Evolutionary conservation across 2,113 vertebrate species (phyloP).

Genomic region (Poecilia latipinna): DNA sequence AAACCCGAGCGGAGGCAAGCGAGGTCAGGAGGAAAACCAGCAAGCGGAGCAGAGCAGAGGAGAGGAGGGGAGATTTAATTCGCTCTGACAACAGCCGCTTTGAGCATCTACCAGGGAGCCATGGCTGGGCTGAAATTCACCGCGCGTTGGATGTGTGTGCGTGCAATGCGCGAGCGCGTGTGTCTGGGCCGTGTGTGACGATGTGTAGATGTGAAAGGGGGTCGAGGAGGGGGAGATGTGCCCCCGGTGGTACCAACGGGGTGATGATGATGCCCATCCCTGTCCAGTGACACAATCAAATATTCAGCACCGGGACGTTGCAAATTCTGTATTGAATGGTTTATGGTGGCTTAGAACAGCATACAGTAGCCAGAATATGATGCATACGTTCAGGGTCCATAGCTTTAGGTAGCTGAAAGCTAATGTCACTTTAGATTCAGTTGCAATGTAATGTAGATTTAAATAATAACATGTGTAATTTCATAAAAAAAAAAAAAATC

Average conservation of each 20-base stretch:
- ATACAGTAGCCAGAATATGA: too few species aligned
- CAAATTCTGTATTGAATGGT: background rate
- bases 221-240: constrained; percentile 67
- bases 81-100: constrained; percentile 78
- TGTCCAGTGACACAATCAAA: constrained; percentile 54
- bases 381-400: too few species aligned
- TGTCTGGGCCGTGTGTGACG: constrained; percentile 43
- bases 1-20: constrained; percentile 77
- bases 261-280: constrained; percentile 66
- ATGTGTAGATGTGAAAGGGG: constrained; percentile 62
- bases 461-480: too few species aligned
- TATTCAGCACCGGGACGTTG: background rate
- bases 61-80: constrained; percentile 68
- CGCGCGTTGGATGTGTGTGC: constrained; percentile 38
- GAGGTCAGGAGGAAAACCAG: constrained; percentile 82
- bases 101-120: constrained; percentile 77
- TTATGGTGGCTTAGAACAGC: background rate
- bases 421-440: too few species aligned
- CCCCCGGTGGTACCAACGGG: constrained; percentile 63
- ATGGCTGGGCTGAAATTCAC: constrained; percentile 72
- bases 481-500: too few species aligned
- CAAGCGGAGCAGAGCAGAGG: constrained; percentile 51
- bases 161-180: constrained; percentile 42
- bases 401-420: too few species aligned
- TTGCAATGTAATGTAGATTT: too few species aligned